A percentile compares a stretch with the other conserved stretches of the same genome.
phyloP scores from a whole-genome alignment of 1,140 invertebrate species.

The Adelges cooleyi region DNA sequence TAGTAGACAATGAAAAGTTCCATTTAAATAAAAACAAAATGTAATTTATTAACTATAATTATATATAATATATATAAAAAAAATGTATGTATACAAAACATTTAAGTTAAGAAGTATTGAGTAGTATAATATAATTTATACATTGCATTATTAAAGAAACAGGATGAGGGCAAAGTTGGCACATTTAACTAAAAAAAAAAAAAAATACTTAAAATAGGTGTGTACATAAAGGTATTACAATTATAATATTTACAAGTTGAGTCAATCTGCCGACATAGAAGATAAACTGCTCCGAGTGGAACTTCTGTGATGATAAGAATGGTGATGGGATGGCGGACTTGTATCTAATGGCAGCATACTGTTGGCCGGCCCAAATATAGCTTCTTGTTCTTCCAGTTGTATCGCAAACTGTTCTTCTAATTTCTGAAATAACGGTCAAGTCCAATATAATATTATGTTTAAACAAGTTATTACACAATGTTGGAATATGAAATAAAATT shows the following conservation, averaged over 20 bases:
- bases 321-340: slow-evolving; percentile 40
- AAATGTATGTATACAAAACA: not conserved
- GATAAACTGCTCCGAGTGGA: slow-evolving; percentile 59
- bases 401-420: slow-evolving; percentile 72
- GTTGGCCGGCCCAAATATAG: slow-evolving; percentile 51
- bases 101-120: slow-evolving; percentile 1
- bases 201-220: slow-evolving; percentile 9
- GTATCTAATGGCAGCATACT: slow-evolving; percentile 50
- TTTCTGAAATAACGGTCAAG: slow-evolving; percentile 48
- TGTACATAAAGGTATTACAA: not conserved
- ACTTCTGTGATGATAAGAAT: slow-evolving; percentile 42
- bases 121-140: slow-evolving; percentile 7
- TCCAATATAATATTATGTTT: no score
- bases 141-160: slow-evolving; percentile 13
- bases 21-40: slow-evolving; percentile 1
- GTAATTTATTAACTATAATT: slow-evolving; percentile 1
- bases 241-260: not conserved
- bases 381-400: slow-evolving; percentile 73
- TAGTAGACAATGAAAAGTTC: not conserved
- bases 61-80: slow-evolving; percentile 1
- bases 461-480: no score
- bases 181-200: slow-evolving; percentile 18
- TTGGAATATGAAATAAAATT: no score
- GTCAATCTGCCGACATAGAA: slow-evolving; percentile 50
- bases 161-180: slow-evolving; percentile 18